Base-by-base conservation (phyloP, 2,888 invertebrate species). In the Drosophila paramelanica region DNA sequence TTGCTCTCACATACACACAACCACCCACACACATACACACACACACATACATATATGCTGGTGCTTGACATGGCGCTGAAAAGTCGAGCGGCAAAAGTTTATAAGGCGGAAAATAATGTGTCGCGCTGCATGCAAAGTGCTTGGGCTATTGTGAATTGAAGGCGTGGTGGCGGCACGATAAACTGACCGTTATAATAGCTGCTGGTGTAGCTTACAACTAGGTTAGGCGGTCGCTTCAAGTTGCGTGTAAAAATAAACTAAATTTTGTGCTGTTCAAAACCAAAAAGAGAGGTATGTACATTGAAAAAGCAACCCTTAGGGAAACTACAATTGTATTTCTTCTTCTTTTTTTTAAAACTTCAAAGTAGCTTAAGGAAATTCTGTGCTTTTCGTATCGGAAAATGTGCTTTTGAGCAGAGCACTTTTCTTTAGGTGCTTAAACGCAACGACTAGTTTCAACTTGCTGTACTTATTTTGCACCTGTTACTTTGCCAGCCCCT, bases 31-130 rank as follows among this genome's bases (percentile, higher is more conserved):
- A 23, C n/a, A 45, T 31, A 31, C 45, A 52, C 39, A 36, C 49
- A 27, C 39, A 17, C 31, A 8, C n/a, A 25, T 4, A 23, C 4
- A 4, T 23, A 23, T 23, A 4, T 23, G 23, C 31, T 10, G 51
- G 31, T 47, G 38, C 50, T 55, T 79, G 68, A 76, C 51, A 51
- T 46, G 61, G 53, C 64, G 68, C 57, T 78, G 79, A 81, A 82
- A 87, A 84, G 77, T 75, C 83, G 66, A 74, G 71, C 62, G 67
- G 62, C 59, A 61, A 83, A 86, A 83, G 72, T 87, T 82, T 87
- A 84, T 73, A 84, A 81, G 76, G 78, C 88, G 85, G 85, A 82
- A 87, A 87, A 82, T 84, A 82, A 87, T 82, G 79, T 81, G 81
- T 73, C 71, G 73, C 84, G 68, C 66, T 76, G 82, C 82, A 84